Conservation (phyloP, 2,888 invertebrate species). For the Acleris holmiana region DNA sequence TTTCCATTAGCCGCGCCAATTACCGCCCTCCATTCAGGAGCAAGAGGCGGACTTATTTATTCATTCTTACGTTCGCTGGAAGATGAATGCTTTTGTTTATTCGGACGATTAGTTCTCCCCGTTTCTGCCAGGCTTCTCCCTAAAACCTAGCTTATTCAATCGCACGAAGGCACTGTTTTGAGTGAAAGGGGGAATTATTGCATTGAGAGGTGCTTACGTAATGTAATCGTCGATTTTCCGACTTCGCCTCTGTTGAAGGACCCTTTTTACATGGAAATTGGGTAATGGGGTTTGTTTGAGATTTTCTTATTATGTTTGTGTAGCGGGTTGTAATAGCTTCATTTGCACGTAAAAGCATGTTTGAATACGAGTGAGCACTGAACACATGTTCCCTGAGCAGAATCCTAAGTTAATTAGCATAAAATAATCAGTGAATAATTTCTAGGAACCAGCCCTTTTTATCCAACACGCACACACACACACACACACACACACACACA, state of each 20-base stretch:
- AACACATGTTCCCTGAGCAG: too few species aligned
- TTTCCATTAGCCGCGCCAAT: constrained; percentile 19
- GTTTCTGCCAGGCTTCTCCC: not conserved
- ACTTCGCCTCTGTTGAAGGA: constrained; percentile 23
- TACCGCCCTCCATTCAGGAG: constrained; percentile 11
- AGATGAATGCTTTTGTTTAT: constrained; percentile 36
- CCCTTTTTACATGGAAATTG: constrained; percentile 28
- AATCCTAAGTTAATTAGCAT: too few species aligned
- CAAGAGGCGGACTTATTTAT: constrained; percentile 9
- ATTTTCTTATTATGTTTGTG: constrained; percentile 23
- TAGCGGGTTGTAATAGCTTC: constrained; percentile 4
- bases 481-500: too few species aligned
- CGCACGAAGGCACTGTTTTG: not conserved
- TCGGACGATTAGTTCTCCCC: constrained; percentile 25
- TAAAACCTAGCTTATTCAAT: not conserved
- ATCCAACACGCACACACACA: too few species aligned
- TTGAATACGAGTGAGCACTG: not conserved
- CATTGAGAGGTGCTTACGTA: constrained; percentile 35
- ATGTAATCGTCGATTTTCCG: constrained; percentile 34
- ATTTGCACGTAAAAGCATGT: not conserved
- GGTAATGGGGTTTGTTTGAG: constrained; percentile 34
- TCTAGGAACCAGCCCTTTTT: too few species aligned
- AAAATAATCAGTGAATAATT: too few species aligned
- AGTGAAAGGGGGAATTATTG: not conserved
- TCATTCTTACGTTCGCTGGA: constrained; percentile 15